Evolutionary conservation across 2,113 vertebrate species (phyloP).

Genomic region (Semnornis frantzii): DNA sequence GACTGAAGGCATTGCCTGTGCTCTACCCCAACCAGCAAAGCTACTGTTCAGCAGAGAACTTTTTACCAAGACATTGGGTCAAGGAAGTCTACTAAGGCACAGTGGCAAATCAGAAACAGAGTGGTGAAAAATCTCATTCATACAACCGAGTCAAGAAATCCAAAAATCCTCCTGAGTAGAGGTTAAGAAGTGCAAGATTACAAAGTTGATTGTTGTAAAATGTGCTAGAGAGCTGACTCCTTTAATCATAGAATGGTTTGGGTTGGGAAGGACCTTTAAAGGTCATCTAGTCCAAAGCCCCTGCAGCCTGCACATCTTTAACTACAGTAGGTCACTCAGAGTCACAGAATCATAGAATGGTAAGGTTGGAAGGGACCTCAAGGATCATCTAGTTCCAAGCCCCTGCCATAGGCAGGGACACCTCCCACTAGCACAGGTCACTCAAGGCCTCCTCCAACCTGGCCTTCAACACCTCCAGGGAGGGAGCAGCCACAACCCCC

Average conservation of each 20-base stretch:
- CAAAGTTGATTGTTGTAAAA: background rate
- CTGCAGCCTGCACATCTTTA: no score
- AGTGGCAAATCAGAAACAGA: background rate
- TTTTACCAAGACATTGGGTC: background rate
- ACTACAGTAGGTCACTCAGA: no score
- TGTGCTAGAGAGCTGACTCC: fast-evolving
- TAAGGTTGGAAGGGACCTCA: no score
- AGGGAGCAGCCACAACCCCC: no score
- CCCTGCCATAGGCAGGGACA: no score
- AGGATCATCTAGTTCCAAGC: no score
- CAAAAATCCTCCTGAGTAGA: background rate
- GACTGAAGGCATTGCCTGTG: background rate
- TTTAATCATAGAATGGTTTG: background rate
- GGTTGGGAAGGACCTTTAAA: no score
- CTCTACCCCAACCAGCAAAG: background rate
- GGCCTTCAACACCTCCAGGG: no score
- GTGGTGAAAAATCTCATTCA: background rate
- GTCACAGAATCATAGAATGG: no score
- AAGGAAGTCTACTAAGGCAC: background rate
- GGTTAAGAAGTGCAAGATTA: background rate
- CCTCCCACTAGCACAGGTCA: no score
- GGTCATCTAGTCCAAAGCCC: no score
- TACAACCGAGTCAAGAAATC: background rate
- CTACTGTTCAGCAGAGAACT: background rate
- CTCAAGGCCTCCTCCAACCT: no score